Percentiles rank a stretch among this genome's conserved stretches.
phyloP scores from a whole-genome alignment of 2,888 invertebrate genomes.

The Tyria jacobaeae region DNA sequence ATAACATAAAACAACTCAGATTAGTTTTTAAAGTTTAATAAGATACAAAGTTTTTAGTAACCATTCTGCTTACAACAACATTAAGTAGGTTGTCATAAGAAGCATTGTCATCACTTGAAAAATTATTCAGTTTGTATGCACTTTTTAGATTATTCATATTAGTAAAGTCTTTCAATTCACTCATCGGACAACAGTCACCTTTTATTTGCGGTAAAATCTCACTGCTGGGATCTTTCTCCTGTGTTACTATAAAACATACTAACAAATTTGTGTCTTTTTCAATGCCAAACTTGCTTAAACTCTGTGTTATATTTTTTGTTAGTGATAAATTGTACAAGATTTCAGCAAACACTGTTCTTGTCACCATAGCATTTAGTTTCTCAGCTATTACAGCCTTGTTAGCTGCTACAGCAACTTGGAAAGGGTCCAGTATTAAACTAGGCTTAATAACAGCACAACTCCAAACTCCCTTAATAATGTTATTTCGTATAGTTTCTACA shows the following conservation, averaged over 20 bases:
- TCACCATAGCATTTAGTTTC: slow-evolving; percentile 81
- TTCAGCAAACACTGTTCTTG: slow-evolving; percentile 88
- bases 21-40: slow-evolving; percentile 16
- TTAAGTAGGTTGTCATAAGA: slow-evolving; percentile 80
- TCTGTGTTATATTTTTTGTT: slow-evolving; percentile 90
- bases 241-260: slow-evolving; percentile 66
- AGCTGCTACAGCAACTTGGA: slow-evolving; percentile 88
- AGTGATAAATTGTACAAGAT: slow-evolving; percentile 89
- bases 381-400: slow-evolving; percentile 88
- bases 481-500: slow-evolving; percentile 80
- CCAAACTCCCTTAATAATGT: slow-evolving; percentile 85
- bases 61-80: slow-evolving; percentile 89
- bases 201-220: slow-evolving; percentile 80
- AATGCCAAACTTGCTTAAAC: slow-evolving; percentile 89
- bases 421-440: slow-evolving; percentile 86
- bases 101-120: slow-evolving; percentile 69
- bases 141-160: slow-evolving; percentile 84
- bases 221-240: slow-evolving; percentile 55
- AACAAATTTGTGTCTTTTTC: slow-evolving; percentile 65
- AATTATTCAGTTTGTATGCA: slow-evolving; percentile 87
- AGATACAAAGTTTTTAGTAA: slow-evolving; percentile 87
- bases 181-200: slow-evolving; percentile 84
- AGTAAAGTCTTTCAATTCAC: slow-evolving; percentile 76
- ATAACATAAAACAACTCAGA: neutral
- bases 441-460: slow-evolving; percentile 89